Evolutionary conservation across 1,140 invertebrate genomes (phyloP), one percentile per base, ranked within the genome.

Genomic region (Chelonus insularis): DNA sequence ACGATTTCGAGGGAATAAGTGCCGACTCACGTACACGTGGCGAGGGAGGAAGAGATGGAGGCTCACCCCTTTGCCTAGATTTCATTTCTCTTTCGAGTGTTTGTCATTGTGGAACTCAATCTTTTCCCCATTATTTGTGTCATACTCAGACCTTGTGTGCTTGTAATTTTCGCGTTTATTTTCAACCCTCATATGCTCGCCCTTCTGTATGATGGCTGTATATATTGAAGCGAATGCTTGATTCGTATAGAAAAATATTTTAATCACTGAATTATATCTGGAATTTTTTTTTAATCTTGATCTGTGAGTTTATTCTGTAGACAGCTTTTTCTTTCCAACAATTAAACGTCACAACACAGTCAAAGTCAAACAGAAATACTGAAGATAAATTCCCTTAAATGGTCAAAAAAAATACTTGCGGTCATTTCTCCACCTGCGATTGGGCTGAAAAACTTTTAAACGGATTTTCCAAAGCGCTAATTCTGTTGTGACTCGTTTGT

Each of bases 391-490:
- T 29, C 11, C 11, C 36, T 37, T 3, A 37, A 37, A 37, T 37
- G 36, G 36, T 37, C 36, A 37, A 11, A 12, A 11, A n/a, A 12
- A 37, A 37, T n/a, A 11, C 3, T 29, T 29, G 25, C 25, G 57
- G 21, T 18, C 51, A 32, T n/a, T 48, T 25, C 0, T 43, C 18
- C 37, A 48, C 45, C 47, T 61, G 41, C 51, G 18, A 18, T 18
- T 23, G 14, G 32, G 3, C 36, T 18, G 11, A 41, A 63, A 48
- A 18, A n/a, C 36, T 37, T 68, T 60, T 76, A 76, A 79, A 77
- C 71, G 71, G 77, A 78, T 80, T 80, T 80, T 59, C 62, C 64
- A 58, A 72, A 68, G 68, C 66, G 69, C 68, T 78, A 79, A 80
- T 78, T 66, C 75, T 45, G 76, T 78, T 78, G 74, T 75, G 50